Conservation (phyloP, 2,888 invertebrate species). For the Acleris literana region DNA sequence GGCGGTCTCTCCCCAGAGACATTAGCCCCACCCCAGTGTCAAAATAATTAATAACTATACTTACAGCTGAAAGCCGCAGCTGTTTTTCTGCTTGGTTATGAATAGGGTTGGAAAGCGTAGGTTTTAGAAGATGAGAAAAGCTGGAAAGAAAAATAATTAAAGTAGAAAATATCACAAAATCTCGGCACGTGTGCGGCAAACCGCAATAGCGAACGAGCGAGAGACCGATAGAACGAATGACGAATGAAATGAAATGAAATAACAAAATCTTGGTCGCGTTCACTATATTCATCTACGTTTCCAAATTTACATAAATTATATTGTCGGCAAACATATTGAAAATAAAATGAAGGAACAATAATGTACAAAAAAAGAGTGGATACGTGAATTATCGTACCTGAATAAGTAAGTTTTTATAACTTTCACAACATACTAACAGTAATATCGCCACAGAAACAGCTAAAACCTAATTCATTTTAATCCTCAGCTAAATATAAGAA, state of each 20-base stretch:
- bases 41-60: constrained; percentile 67
- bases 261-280: constrained; percentile 25
- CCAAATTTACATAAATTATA: not conserved
- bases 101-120: constrained; percentile 56
- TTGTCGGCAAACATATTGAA: not conserved
- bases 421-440: too few species aligned
- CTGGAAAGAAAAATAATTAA: constrained; percentile 69
- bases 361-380: too few species aligned
- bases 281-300: not conserved
- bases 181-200: constrained; percentile 82
- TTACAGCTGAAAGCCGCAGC: constrained; percentile 62
- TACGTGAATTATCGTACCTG: not conserved
- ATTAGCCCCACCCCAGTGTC: constrained; percentile 79
- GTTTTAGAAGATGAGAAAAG: constrained; percentile 55
- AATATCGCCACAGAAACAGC: too few species aligned
- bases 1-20: constrained; percentile 74
- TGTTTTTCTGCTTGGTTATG: constrained; percentile 57
- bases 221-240: constrained; percentile 36
- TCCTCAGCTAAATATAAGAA: too few species aligned
- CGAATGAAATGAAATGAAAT: constrained; percentile 6
- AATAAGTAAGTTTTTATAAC: not conserved
- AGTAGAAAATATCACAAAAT: constrained; percentile 79
- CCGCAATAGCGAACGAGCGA: constrained; percentile 60
- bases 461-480: too few species aligned
- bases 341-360: not conserved